These are phyloP conservation scores for Tretioscincus oriximinensis DNA, from an alignment of 2,113 vertebrate genomes.

Conservation along the genomic window DNA sequence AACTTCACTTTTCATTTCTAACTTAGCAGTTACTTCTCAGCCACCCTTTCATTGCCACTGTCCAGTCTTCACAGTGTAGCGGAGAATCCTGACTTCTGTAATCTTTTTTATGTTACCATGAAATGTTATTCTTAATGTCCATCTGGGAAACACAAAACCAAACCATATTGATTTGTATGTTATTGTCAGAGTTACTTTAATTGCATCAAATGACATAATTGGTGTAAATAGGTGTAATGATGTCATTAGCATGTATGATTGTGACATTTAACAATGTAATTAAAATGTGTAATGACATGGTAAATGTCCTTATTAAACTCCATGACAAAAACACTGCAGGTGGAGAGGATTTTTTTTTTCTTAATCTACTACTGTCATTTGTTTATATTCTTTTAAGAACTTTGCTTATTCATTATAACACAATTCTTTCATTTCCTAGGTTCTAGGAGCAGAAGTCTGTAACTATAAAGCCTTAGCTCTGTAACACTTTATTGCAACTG, in stretches of 20 bases:
- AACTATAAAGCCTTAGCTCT: not conserved
- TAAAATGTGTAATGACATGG: conserved; percentile 70
- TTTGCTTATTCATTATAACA: conserved; percentile 40
- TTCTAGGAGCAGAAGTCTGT: not conserved
- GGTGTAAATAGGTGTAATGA: conserved; percentile 75
- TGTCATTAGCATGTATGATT: conserved; percentile 74
- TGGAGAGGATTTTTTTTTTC: conserved; percentile 58
- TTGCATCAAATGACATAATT: conserved; percentile 74
- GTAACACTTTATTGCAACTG: not conserved
- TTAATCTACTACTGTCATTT: conserved; percentile 60
- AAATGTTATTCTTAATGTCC: conserved; percentile 57
- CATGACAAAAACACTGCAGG: conserved; percentile 62
- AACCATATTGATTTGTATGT: conserved; percentile 73
- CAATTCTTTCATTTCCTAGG: conserved; percentile 23
- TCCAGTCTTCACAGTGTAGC: conserved; percentile 3
- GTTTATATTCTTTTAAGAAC: conserved; percentile 51
- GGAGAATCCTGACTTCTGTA: not conserved
- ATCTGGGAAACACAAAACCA: conserved; percentile 63
- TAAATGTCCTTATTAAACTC: conserved; percentile 69
- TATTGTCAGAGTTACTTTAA: conserved; percentile 71
- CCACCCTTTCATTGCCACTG: not conserved
- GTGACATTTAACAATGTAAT: conserved; percentile 74
- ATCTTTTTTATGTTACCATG: conserved; percentile 31
- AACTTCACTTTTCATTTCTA: too few relatives aligned
- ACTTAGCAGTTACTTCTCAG: not conserved